phyloP scores from a whole-genome alignment of 2,888 invertebrate species.

The Epistrophe grossulariae region DNA sequence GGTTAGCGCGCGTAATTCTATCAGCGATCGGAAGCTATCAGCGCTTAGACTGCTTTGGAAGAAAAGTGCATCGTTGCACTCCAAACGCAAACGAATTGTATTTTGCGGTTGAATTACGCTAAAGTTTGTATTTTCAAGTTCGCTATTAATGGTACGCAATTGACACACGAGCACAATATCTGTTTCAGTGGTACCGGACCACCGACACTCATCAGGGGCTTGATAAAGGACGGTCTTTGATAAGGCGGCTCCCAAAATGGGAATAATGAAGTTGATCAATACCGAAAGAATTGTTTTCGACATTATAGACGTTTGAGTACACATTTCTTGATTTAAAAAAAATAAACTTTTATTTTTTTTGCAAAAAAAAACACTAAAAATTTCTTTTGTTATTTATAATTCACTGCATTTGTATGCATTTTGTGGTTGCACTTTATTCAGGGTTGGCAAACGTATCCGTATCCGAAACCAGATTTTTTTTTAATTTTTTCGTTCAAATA shows the following conservation, averaged over 20 bases:
- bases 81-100: slow-evolving; percentile 91
- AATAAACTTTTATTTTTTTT: slow-evolving; percentile 54
- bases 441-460: slow-evolving; percentile 48
- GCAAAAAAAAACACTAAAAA: slow-evolving; percentile 27
- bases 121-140: slow-evolving; percentile 94
- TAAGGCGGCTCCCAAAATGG: slow-evolving; percentile 82
- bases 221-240: slow-evolving; percentile 86
- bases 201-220: slow-evolving; percentile 92
- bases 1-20: slow-evolving; percentile 91
- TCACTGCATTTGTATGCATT: slow-evolving; percentile 72
- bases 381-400: slow-evolving; percentile 48
- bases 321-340: slow-evolving; percentile 69
- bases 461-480: slow-evolving; percentile 7
- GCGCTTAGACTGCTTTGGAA: slow-evolving; percentile 92
- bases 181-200: slow-evolving; percentile 82
- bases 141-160: slow-evolving; percentile 93
- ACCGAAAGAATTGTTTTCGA: slow-evolving; percentile 81
- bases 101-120: slow-evolving; percentile 94
- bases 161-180: slow-evolving; percentile 91
- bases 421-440: slow-evolving; percentile 39
- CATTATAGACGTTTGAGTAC: slow-evolving; percentile 78
- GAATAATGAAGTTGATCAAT: slow-evolving; percentile 82
- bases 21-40: slow-evolving; percentile 91
- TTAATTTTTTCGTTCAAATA: slow-evolving; percentile 15
- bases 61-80: slow-evolving; percentile 92